These are phyloP conservation scores for Phalacrocorax pelagicus DNA, from an alignment of 2,113 vertebrate species.

Conservation along the genomic window DNA sequence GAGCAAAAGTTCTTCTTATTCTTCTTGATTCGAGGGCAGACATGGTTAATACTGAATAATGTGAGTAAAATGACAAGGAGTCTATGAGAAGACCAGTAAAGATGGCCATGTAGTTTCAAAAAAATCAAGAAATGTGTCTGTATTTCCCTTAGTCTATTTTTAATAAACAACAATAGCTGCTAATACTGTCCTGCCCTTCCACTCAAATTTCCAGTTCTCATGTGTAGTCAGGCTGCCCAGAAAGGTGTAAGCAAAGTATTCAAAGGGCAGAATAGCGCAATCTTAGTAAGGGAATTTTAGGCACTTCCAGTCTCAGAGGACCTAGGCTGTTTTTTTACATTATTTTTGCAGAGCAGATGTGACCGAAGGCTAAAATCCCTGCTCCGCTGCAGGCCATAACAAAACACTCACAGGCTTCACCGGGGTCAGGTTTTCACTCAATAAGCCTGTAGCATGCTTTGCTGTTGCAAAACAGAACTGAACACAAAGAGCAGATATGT, in stretches of 20 bases:
- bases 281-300: background rate
- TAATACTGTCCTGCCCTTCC: background rate
- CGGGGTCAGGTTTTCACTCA: background rate
- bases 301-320: background rate
- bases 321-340: background rate
- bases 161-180: background rate
- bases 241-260: background rate
- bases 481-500: background rate
- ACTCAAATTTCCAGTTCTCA: background rate
- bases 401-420: background rate
- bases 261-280: background rate
- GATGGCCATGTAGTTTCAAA: background rate
- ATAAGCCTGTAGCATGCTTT: background rate
- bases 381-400: background rate
- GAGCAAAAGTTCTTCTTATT: background rate
- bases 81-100: background rate
- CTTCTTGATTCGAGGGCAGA: background rate
- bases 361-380: background rate
- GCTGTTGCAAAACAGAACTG: background rate
- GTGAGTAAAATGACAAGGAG: background rate
- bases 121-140: background rate
- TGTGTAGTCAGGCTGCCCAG: background rate
- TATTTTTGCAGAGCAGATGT: conserved; percentile 13
- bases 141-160: background rate
- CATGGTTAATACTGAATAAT: background rate